Base-by-base conservation (phyloP, 2,888 invertebrate species). In the Frankliniella fusca region DNA sequence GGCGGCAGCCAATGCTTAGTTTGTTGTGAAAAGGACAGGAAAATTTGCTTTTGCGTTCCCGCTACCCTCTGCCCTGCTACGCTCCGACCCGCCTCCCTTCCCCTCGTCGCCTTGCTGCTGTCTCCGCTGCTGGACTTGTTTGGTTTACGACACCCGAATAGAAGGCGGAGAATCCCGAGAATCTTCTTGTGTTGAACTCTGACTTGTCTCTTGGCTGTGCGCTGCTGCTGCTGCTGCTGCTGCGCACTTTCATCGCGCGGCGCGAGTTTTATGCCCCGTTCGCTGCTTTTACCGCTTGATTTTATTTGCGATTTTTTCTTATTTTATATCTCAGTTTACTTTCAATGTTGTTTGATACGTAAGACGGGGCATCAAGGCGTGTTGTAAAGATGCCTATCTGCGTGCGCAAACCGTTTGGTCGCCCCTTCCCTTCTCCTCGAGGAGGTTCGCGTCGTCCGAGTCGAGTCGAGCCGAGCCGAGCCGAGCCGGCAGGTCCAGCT, bases 351-450 rank as follows among this genome's bases (percentile, higher is more conserved):
- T 54, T 20, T 20, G 54, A 54, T 54, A 54, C 20, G 54, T 54
- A 54, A 20, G 54, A 54, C 54, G 54, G 20, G 20, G 54, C 54
- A 12, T 54, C 54, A 38, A 38, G 54, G 18, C 54, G 54, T 12
- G 70, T 23, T 76, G 70, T 76, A 76, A 76, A 76, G 70, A 76
- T 76, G 70, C 0, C 27, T 76, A 76, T 76, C 70, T 27, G 70
- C 70, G 54, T 15, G 18, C 15, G 54, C 54, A 54, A 54, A 54
- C 10, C 54, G 54, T 18, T 11, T 15, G 18, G 54, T 8, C 15
- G 15, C 5, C 54, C 54, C 15, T 8, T 54, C 38, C 38, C 38
- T 38, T 38, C 38, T 38, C 54, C 18, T 8, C 15, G 54, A 54
- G 18, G 11, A 11, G 18, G 54, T 54, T 8, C 18, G 54, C 54